A percentile compares a stretch with the other conserved stretches of the same genome.
Conservation (phyloP, 2,113 vertebrate genomes). For the Oreochromis tanganicae region DNA sequence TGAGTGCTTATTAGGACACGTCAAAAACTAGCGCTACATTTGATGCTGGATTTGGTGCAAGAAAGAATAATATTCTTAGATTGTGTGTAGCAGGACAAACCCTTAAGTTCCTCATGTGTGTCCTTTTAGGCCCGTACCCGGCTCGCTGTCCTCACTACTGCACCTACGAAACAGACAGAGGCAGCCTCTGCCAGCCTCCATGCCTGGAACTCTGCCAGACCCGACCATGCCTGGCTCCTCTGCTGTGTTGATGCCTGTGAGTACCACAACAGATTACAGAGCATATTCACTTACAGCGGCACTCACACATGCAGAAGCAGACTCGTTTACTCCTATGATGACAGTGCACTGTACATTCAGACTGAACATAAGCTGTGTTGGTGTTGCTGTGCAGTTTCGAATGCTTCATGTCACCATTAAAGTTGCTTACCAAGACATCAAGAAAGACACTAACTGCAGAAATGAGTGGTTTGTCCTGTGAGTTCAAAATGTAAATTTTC, state of each 20-base stretch:
- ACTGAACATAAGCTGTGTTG: background rate
- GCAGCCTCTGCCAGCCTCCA: conserved; percentile 98
- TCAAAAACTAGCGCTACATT: background rate
- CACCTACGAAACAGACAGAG: conserved; percentile 98
- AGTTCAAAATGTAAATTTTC: background rate
- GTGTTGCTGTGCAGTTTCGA: background rate
- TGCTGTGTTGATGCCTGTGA: conserved; percentile 96
- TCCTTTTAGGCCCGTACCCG: conserved; percentile 88
- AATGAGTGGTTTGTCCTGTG: background rate
- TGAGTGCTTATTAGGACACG: background rate
- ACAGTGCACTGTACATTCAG: background rate
- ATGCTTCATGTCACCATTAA: background rate
- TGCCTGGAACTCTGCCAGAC: conserved; percentile 97
- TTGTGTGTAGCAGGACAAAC: background rate
- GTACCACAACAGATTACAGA: conserved; percentile 63
- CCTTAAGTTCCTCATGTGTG: background rate
- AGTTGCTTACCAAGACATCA: background rate
- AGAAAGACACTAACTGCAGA: background rate
- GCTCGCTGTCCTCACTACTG: conserved; percentile 95
- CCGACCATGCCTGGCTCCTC: conserved; percentile 98
- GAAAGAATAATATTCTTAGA: background rate
- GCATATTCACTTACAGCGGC: background rate
- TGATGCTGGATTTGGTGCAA: background rate
- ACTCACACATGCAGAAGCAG: background rate
- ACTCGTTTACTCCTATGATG: background rate